phyloP scores from a whole-genome alignment of 1,140 invertebrate genomes.

The roundworm (Caenorhabditis elegans) region DNA sequence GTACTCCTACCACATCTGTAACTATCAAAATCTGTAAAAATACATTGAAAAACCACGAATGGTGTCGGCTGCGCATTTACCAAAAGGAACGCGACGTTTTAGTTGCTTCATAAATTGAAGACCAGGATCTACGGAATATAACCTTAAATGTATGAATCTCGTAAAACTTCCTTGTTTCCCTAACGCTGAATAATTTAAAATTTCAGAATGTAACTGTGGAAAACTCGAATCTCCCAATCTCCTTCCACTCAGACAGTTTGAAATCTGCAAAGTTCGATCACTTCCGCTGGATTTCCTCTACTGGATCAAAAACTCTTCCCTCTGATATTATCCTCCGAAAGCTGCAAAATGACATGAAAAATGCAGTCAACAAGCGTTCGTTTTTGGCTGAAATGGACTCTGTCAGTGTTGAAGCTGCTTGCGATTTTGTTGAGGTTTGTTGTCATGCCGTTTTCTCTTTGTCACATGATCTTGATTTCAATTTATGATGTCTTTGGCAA shows the following conservation, averaged over 20 bases:
- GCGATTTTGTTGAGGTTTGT: slow-evolving; percentile 10
- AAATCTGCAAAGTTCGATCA: not conserved
- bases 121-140: no score
- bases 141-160: no score
- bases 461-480: not conserved
- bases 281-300: not conserved
- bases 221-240: not conserved
- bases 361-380: not conserved
- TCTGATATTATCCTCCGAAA: not conserved
- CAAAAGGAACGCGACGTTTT: no score
- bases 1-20: no score
- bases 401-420: not conserved
- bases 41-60: no score
- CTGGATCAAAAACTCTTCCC: not conserved
- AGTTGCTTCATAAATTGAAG: no score
- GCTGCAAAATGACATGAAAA: not conserved
- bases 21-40: no score
- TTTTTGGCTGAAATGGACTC: slow-evolving; percentile 1
- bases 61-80: no score
- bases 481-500: not conserved
- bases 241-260: not conserved
- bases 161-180: no score
- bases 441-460: not conserved
- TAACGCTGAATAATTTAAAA: no score
- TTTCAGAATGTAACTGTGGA: not conserved